Conservation (phyloP, 1,140 invertebrate species). For the Habropoda laboriosa region DNA sequence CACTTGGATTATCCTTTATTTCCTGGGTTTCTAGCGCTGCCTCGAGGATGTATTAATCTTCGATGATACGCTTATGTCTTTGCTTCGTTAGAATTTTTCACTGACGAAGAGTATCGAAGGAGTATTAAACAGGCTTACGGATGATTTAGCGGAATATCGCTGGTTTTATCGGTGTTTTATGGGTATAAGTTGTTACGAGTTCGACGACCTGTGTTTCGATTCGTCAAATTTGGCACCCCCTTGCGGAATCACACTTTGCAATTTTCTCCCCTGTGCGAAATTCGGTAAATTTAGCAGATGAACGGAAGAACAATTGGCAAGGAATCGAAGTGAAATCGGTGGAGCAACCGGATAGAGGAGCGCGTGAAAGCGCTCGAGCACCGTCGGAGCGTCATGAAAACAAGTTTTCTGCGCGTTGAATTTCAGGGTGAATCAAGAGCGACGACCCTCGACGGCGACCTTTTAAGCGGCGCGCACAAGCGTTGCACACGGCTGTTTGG, state of each 20-base stretch:
- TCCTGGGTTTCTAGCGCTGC: not conserved
- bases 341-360: slow-evolving; percentile 13
- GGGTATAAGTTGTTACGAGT: too few relatives aligned
- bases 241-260: too few relatives aligned
- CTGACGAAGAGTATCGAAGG: not conserved
- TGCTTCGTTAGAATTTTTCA: not conserved
- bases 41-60: too few relatives aligned
- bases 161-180: not conserved
- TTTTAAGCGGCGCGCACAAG: slow-evolving; percentile 45
- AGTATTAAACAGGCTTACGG: too few relatives aligned
- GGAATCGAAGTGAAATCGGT: too few relatives aligned
- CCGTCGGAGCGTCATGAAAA: slow-evolving; percentile 6
- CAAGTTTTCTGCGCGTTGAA: slow-evolving; percentile 28
- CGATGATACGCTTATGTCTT: not conserved
- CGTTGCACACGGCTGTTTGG: not conserved
- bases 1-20: not conserved
- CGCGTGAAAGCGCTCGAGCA: not conserved
- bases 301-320: too few relatives aligned
- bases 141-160: not conserved
- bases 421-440: slow-evolving; percentile 41
- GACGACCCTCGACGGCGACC: slow-evolving; percentile 54
- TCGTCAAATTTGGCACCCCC: too few relatives aligned
- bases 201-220: too few relatives aligned
- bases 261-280: too few relatives aligned
- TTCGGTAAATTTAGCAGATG: too few relatives aligned